These are phyloP conservation scores for Drosophila pachea DNA, from an alignment of 1,140 invertebrate species.

Conservation along the genomic window DNA sequence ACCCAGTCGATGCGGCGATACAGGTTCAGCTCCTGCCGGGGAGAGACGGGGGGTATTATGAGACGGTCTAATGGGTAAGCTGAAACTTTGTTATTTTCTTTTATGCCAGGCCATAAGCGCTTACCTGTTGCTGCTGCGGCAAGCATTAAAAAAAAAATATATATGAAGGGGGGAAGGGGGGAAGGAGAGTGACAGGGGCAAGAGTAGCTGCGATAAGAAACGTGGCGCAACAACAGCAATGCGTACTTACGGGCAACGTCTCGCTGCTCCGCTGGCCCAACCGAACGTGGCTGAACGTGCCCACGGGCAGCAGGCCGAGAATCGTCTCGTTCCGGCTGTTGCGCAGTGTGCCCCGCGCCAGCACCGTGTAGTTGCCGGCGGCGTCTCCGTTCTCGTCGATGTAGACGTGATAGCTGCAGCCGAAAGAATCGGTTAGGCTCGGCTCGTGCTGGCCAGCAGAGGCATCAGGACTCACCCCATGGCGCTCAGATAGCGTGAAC, in stretches of 20 bases:
- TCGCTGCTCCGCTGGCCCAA: slow-evolving; percentile 75
- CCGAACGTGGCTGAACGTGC: slow-evolving; percentile 82
- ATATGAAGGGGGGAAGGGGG: too few species aligned
- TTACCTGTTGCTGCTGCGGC: slow-evolving; percentile 50
- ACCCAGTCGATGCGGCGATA: slow-evolving; percentile 88
- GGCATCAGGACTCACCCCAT: slow-evolving; percentile 85
- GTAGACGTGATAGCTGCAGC: slow-evolving; percentile 88
- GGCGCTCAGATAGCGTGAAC: slow-evolving; percentile 88
- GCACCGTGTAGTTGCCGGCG: slow-evolving; percentile 96
- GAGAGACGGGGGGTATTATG: slow-evolving; percentile 5
- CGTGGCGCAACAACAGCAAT: not conserved
- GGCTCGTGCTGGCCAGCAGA: too few species aligned
- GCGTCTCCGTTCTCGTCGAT: slow-evolving; percentile 97
- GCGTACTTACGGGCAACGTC: slow-evolving; percentile 81
- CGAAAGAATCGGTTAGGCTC: too few species aligned
- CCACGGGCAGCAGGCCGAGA: slow-evolving; percentile 88
- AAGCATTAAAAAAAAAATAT: slow-evolving; percentile 41
- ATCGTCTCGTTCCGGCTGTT: slow-evolving; percentile 76
- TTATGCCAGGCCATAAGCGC: slow-evolving; percentile 36
- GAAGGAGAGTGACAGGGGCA: slow-evolving; percentile 4
- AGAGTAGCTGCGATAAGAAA: slow-evolving; percentile 7
- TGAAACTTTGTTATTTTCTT: too few species aligned
- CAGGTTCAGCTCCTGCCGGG: slow-evolving; percentile 84
- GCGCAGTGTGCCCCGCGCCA: slow-evolving; percentile 80
- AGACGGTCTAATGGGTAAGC: not conserved